A percentile compares a stretch with the other conserved stretches of the same genome.
These are phyloP conservation scores for Hyposmocoma kahamanoa DNA, from an alignment of 1,140 invertebrate species.

Conservation along the genomic window DNA sequence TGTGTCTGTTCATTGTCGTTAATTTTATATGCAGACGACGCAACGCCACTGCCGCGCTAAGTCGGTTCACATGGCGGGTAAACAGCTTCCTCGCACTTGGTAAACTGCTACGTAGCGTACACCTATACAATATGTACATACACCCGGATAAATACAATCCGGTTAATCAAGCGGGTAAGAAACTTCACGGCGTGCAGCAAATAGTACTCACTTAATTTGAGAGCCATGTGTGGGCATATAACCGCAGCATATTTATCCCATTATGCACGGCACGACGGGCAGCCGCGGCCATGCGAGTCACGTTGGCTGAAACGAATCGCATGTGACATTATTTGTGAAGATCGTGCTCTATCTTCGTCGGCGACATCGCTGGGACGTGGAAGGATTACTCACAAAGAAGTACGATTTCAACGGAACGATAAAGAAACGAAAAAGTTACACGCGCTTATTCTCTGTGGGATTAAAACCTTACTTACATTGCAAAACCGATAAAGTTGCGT, in stretches of 20 bases:
- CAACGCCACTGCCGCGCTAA: conserved; percentile 5
- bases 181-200: conserved; percentile 55
- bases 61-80: background rate
- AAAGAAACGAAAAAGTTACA: conserved; percentile 65
- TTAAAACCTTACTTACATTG: too few species aligned
- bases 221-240: conserved; percentile 66
- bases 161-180: conserved; percentile 56
- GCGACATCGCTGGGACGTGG: conserved; percentile 64
- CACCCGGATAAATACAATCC: conserved; percentile 40
- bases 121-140: conserved; percentile 23
- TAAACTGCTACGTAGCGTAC: too few species aligned
- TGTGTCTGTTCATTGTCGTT: conserved; percentile 12
- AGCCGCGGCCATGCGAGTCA: conserved; percentile 65
- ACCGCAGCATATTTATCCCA: conserved; percentile 71
- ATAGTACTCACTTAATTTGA: conserved; percentile 67
- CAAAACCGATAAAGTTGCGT: too few species aligned
- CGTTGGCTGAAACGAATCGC: conserved; percentile 70
- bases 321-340: conserved; percentile 74
- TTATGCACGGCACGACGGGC: conserved; percentile 63
- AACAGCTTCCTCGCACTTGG: conserved; percentile 28
- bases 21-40: conserved; percentile 14
- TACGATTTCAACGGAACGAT: conserved; percentile 70
- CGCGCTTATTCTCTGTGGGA: conserved; percentile 53
- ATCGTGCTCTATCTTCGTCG: conserved; percentile 73
- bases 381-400: conserved; percentile 72